Evolutionary conservation across 2,113 vertebrate genomes (phyloP).

Genomic region (Calonectris borealis): DNA sequence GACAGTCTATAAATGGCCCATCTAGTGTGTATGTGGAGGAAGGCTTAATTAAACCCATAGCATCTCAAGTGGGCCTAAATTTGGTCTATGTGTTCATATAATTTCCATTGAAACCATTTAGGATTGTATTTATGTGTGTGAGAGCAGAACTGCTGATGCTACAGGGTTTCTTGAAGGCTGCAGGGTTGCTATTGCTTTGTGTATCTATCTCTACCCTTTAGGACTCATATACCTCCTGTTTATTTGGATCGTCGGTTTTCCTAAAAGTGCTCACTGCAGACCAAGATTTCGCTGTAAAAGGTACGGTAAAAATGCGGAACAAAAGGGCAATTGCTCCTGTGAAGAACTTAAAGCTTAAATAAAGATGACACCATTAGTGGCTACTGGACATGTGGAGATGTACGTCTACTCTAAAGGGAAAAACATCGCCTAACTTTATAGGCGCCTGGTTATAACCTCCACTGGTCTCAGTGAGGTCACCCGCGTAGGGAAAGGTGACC

Average conservation of each 20-base stretch:
- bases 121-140: background rate
- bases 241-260: background rate
- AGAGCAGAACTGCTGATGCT: background rate
- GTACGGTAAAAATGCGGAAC: background rate
- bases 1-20: background rate
- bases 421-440: background rate
- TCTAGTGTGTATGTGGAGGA: background rate
- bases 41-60: background rate
- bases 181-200: background rate
- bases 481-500: background rate
- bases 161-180: background rate
- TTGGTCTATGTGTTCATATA: background rate
- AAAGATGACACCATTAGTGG: background rate
- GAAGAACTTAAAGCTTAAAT: background rate
- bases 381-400: fast-evolving
- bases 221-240: background rate
- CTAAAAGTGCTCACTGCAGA: background rate
- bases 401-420: background rate
- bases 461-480: background rate
- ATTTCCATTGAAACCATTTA: background rate
- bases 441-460: background rate
- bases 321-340: background rate
- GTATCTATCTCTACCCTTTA: background rate
- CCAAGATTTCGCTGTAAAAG: background rate
- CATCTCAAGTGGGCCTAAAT: background rate